Conservation (phyloP, 2,113 vertebrate species). For the Platichthys flesus region DNA sequence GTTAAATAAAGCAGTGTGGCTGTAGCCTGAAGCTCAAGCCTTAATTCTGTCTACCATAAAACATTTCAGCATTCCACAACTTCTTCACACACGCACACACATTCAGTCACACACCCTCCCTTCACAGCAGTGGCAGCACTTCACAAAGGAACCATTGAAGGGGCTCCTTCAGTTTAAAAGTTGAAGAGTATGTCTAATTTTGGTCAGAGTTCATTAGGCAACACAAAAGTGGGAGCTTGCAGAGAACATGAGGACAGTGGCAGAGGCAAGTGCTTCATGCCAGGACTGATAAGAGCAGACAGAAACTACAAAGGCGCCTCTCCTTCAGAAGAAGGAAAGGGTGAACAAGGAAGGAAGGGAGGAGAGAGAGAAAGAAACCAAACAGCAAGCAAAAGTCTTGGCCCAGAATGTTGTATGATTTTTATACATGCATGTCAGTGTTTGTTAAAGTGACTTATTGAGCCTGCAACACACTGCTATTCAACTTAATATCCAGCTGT, state of each 20-base stretch:
- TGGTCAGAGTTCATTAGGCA: slow-evolving; percentile 86
- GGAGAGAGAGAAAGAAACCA: slow-evolving; percentile 57
- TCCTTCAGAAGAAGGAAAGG: slow-evolving; percentile 76
- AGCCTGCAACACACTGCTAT: slow-evolving; percentile 64
- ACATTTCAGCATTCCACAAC: slow-evolving; percentile 62
- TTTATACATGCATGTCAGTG: slow-evolving; percentile 77
- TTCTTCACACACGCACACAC: slow-evolving; percentile 40
- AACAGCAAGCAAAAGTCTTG: slow-evolving; percentile 60
- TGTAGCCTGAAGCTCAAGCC: slow-evolving; percentile 61
- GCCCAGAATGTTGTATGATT: slow-evolving; percentile 66
- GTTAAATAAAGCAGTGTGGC: not conserved
- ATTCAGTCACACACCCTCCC: slow-evolving; percentile 54
- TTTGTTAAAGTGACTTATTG: slow-evolving; percentile 73
- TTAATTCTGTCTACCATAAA: slow-evolving; percentile 73
- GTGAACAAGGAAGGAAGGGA: slow-evolving; percentile 66
- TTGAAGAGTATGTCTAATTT: slow-evolving; percentile 88
- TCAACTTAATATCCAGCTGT: slow-evolving; percentile 70
- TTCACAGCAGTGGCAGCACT: slow-evolving; percentile 69
- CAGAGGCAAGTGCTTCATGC: slow-evolving; percentile 82
- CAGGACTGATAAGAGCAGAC: slow-evolving; percentile 80
- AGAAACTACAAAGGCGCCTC: slow-evolving; percentile 78
- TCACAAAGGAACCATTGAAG: slow-evolving; percentile 84
- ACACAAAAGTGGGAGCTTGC: slow-evolving; percentile 82
- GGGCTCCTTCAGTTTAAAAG: slow-evolving; percentile 81
- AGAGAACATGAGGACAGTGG: slow-evolving; percentile 84